Percentiles rank a stretch among this genome's conserved stretches.
Evolutionary conservation across 2,888 invertebrate genomes (phyloP).

Genomic region (Lasiommata megera): DNA sequence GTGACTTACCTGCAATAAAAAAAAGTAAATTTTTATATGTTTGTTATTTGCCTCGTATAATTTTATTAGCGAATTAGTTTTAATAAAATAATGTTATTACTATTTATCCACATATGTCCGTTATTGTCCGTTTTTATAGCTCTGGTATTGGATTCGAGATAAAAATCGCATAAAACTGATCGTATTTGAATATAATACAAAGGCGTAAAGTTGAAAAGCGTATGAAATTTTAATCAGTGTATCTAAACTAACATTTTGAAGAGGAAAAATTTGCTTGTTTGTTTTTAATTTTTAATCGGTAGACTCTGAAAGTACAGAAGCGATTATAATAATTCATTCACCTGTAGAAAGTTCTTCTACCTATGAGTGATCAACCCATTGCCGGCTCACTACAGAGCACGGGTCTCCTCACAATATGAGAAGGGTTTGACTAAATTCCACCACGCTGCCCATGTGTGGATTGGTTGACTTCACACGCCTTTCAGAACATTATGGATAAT

Average conservation of each 20-base stretch:
- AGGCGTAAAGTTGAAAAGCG: not conserved
- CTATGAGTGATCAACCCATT: no score
- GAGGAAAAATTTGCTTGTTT: not conserved
- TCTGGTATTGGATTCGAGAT: conserved; percentile 22
- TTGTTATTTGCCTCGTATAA: conserved; percentile 23
- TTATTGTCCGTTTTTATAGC: conserved; percentile 34
- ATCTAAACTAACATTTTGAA: not conserved
- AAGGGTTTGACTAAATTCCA: no score
- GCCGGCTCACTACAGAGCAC: no score
- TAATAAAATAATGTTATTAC: conserved; percentile 35
- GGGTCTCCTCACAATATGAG: no score
- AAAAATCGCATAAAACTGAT: conserved; percentile 29
- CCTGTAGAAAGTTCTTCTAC: no score
- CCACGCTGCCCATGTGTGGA: no score
- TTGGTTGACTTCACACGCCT: no score
- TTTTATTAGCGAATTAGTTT: conserved; percentile 35
- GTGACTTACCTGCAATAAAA: conserved; percentile 11
- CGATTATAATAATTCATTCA: no score
- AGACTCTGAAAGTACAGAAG: no score
- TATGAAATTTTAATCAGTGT: conserved; percentile 6
- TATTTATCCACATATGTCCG: conserved; percentile 36
- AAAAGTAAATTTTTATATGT: not conserved
- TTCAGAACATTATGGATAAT: no score
- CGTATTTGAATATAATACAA: conserved; percentile 10
- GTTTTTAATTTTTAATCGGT: no score